Evolutionary conservation across 2,797 vertebrate species (phyloP), one percentile per base, ranked within the genome.

Genomic region (Anas acuta): DNA sequence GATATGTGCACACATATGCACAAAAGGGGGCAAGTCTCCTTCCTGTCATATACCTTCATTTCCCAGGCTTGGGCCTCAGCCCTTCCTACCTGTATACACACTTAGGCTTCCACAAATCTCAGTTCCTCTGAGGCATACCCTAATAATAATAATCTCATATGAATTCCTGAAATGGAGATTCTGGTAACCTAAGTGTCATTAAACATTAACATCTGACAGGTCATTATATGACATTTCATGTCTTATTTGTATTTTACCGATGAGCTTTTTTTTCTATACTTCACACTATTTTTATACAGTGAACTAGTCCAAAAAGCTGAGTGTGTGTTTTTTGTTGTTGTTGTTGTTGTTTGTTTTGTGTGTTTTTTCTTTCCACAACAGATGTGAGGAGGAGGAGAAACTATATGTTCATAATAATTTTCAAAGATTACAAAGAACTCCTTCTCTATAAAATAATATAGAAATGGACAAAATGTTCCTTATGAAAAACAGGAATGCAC

Each of bases 361-460:
- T 58, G 13, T 33, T 84, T 71, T 84, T 71, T 25, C 41, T 85
- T 87, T 93, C 47, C 6, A 2, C 33, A 72, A 69, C 20, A 91
- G 56, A 72, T 65, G 32, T 73, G 66, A 81, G 41, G 15, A 95
- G n/a, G 49, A 93, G 16, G 33, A 75, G 7, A 91, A 92, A 86
- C 58, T 69, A 37, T 4, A 67, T 22, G 8, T 33, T 71, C 8
- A 19, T 72, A 81, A 66, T 26, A 88, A 58, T 75, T 91, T 75
- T 74, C 18, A 86, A 75, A 92, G 47, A 49, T 49, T 77, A 47
- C 7, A 72, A 89, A 80, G 10, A 56, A 28, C 11, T 47, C 6
- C 54, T 92, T 5, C 7, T 58, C 21, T 51, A 49, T 49, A 54
- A 91, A 74, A 83, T 49, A 78, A 51, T 56, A 88, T 13, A 25